These are phyloP conservation scores for Argyrosomus regius DNA, from an alignment of 2,797 vertebrate species.

Conservation along the genomic window DNA sequence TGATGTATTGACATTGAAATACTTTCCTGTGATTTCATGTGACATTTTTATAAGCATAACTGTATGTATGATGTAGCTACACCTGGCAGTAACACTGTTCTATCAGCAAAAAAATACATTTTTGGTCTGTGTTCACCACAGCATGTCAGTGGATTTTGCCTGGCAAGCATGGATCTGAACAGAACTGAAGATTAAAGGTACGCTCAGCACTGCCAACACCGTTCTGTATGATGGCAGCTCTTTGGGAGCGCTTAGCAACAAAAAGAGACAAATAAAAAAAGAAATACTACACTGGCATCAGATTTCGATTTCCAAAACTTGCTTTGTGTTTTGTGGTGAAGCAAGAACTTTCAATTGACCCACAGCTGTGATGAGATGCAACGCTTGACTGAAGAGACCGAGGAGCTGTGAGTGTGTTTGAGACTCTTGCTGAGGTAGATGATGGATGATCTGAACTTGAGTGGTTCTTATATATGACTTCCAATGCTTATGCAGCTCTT, in stretches of 20 bases:
- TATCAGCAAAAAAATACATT: neutral
- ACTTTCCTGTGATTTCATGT: neutral
- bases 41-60: neutral
- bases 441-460: conserved; percentile 35
- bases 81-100: neutral
- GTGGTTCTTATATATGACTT: conserved; percentile 39
- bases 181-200: neutral
- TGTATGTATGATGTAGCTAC: neutral
- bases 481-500: conserved; percentile 25
- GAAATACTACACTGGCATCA: neutral
- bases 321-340: conserved; percentile 6
- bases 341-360: conserved; percentile 37
- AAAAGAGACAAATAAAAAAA: conserved; percentile 29
- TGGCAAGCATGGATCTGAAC: conserved; percentile 10
- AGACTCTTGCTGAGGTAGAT: neutral
- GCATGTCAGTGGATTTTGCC: neutral
- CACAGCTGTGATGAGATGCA: neutral
- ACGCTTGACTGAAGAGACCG: neutral
- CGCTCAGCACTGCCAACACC: neutral
- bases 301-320: neutral
- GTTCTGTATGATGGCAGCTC: neutral
- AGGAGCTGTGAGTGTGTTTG: conserved; percentile 19
- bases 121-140: neutral
- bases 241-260: conserved; percentile 33
- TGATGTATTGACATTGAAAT: neutral